Evolutionary conservation across 2,113 vertebrate species (phyloP).

Genomic region (Cyphomyrus discorhynchus): DNA sequence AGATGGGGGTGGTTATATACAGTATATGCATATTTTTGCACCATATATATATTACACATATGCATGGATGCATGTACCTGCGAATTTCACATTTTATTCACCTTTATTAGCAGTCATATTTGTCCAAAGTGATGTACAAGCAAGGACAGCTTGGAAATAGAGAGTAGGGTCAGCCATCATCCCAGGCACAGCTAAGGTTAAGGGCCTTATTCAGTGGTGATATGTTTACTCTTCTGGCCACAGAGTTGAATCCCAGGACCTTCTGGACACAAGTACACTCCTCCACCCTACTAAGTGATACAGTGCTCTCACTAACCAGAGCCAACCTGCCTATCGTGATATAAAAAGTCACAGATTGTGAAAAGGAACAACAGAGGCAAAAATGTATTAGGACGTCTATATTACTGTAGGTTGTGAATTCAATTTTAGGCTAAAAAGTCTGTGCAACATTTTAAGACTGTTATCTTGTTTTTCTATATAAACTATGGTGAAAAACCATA

Average conservation of each 20-base stretch:
- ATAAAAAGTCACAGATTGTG: not conserved
- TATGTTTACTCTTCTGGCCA: not conserved
- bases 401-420: not conserved
- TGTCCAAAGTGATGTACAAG: not conserved
- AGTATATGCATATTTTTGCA: not conserved
- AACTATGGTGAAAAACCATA: not conserved
- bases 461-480: not conserved
- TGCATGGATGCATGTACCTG: not conserved
- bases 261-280: not conserved
- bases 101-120: not conserved
- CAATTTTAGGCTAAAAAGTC: not conserved
- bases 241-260: not conserved
- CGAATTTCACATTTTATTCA: not conserved
- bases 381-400: not conserved
- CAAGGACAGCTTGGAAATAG: not conserved
- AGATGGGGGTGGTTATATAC: not conserved
- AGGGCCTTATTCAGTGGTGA: not conserved
- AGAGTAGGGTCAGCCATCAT: not conserved
- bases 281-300: not conserved
- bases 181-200: not conserved
- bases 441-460: not conserved
- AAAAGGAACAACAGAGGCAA: not conserved
- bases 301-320: not conserved
- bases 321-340: not conserved
- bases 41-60: not conserved